Percentiles rank a stretch among this genome's conserved stretches.
Conservation (phyloP, 2,797 vertebrate genomes). For the Sebastolobus alascanus region DNA sequence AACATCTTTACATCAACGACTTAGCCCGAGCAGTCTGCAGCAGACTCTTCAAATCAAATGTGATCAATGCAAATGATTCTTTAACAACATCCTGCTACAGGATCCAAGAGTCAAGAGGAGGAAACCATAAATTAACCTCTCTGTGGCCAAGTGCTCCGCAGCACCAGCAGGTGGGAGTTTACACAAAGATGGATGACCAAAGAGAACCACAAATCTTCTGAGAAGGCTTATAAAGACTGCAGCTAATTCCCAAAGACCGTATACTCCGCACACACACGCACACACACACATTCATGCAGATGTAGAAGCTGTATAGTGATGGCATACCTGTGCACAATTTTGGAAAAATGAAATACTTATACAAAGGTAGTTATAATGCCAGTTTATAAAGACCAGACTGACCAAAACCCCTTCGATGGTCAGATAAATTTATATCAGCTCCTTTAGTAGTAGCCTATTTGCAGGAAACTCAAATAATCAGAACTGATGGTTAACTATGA, state of each 20-base stretch:
- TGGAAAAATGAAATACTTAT: not conserved
- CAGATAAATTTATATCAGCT: not conserved
- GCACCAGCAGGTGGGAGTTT: conserved; percentile 28
- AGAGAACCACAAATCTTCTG: conserved; percentile 27
- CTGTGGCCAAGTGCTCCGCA: conserved; percentile 41
- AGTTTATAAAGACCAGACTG: not conserved
- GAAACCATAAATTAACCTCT: conserved; percentile 44
- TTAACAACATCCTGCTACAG: conserved; percentile 39
- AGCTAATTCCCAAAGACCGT: not conserved
- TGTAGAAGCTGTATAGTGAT: not conserved
- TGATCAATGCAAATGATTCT: conserved; percentile 49
- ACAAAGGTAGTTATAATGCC: not conserved
- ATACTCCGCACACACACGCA: not conserved
- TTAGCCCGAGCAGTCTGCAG: not conserved
- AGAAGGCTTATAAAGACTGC: conserved; percentile 4
- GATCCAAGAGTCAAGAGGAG: conserved; percentile 36
- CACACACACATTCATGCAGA: not conserved
- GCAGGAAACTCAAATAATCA: not conserved
- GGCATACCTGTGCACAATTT: not conserved
- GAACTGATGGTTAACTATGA: not conserved
- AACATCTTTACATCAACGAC: conserved; percentile 1
- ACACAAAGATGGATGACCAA: conserved; percentile 31
- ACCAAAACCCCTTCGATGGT: not conserved
- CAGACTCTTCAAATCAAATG: conserved; percentile 35
- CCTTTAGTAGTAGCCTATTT: not conserved